Conservation (phyloP, 2,888 invertebrate genomes). For the Tethea ocularis region DNA sequence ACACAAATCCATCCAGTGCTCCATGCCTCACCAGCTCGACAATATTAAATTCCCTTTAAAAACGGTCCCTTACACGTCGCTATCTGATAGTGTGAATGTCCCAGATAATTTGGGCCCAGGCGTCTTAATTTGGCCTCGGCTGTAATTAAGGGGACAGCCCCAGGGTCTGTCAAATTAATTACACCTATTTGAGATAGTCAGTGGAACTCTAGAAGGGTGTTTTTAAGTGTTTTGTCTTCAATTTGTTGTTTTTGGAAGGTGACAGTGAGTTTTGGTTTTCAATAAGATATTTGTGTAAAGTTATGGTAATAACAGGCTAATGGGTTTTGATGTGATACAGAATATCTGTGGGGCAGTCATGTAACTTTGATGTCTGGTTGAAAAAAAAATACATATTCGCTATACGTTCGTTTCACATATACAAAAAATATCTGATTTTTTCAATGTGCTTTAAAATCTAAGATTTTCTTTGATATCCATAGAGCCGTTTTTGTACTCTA, state of each 20-base stretch:
- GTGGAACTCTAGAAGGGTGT: constrained; percentile 39
- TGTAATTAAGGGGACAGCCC: constrained; percentile 45
- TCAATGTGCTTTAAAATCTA: too few relatives aligned
- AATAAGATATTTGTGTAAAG: not conserved
- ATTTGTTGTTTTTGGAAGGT: not conserved
- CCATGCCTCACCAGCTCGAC: constrained; percentile 20
- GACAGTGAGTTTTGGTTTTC: not conserved
- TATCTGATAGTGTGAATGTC: constrained; percentile 21
- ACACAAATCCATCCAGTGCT: constrained; percentile 18
- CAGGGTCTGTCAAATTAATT: constrained; percentile 51
- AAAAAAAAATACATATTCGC: too few relatives aligned
- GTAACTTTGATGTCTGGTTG: too few relatives aligned
- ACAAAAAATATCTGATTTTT: not conserved
- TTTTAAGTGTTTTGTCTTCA: constrained; percentile 25
- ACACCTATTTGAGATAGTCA: constrained; percentile 54
- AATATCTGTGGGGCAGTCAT: too few relatives aligned
- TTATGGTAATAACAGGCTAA: not conserved
- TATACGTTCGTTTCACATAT: too few relatives aligned
- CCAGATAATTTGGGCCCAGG: constrained; percentile 28
- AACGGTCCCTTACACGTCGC: constrained; percentile 11
- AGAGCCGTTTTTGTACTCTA: too few relatives aligned
- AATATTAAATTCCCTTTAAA: constrained; percentile 23
- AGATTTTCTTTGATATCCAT: too few relatives aligned
- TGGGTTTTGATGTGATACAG: too few relatives aligned
- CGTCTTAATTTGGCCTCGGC: constrained; percentile 40